A percentile compares a stretch with the other conserved stretches of the same genome.
Conservation (phyloP, 2,888 invertebrate genomes). For the Sylvicola cinctus region DNA sequence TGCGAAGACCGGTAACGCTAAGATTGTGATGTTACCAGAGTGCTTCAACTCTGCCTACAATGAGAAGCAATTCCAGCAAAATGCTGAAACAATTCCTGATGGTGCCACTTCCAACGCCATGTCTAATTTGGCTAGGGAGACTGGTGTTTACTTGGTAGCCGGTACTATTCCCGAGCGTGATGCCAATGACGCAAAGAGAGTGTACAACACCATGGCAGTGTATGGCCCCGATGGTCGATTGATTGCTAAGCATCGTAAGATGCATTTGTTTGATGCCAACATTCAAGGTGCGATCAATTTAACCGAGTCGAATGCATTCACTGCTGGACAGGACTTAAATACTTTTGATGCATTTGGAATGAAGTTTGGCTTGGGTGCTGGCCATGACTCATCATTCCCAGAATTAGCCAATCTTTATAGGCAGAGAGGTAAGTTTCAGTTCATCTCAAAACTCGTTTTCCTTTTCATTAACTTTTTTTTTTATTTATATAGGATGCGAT, state of each 20-base stretch:
- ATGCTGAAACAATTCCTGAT: slow-evolving; percentile 65
- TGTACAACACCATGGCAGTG: slow-evolving; percentile 77
- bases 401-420: slow-evolving; percentile 66
- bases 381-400: slow-evolving; percentile 84
- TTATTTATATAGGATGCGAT: no score
- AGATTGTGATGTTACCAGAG: slow-evolving; percentile 54
- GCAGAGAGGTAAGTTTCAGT: slow-evolving; percentile 29
- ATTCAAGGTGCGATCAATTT: slow-evolving; percentile 84
- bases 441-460: no score
- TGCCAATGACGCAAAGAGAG: slow-evolving; percentile 27
- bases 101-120: slow-evolving; percentile 55
- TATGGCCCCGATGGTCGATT: slow-evolving; percentile 62
- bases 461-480: no score
- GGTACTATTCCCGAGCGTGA: slow-evolving; percentile 76
- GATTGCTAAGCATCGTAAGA: slow-evolving; percentile 67
- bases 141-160: slow-evolving; percentile 62
- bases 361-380: slow-evolving; percentile 79
- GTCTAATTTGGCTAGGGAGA: slow-evolving; percentile 52
- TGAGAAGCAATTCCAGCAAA: slow-evolving; percentile 60
- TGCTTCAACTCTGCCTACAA: slow-evolving; percentile 94
- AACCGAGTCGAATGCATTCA: slow-evolving; percentile 71
- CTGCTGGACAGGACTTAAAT: slow-evolving; percentile 51
- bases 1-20: slow-evolving; percentile 34
- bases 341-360: slow-evolving; percentile 46
- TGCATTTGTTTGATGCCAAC: slow-evolving; percentile 86